Conservation (phyloP, 1,140 invertebrate species). For the Acromyrmex echinatior region DNA sequence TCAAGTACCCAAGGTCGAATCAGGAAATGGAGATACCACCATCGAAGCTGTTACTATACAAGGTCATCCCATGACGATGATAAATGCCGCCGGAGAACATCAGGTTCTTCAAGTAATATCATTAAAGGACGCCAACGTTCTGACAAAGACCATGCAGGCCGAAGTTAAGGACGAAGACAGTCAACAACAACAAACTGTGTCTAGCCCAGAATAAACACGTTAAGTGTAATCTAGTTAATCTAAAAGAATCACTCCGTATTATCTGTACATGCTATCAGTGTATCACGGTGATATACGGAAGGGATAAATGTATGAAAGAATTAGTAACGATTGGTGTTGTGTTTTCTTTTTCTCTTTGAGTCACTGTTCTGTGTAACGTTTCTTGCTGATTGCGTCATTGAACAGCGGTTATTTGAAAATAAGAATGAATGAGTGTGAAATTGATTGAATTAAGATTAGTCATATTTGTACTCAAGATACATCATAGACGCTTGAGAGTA, state of each 20-base stretch:
- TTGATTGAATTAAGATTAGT: conserved; percentile 77
- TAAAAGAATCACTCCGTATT: conserved; percentile 28
- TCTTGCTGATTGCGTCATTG: conserved; percentile 38
- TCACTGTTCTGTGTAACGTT: conserved; percentile 63
- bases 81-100: conserved; percentile 90
- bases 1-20: conserved; percentile 91
- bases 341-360: conserved; percentile 71
- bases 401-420: conserved; percentile 54
- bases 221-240: conserved; percentile 69
- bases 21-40: conserved; percentile 91
- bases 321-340: conserved; percentile 73
- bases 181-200: conserved; percentile 83
- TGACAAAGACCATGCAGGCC: conserved; percentile 92
- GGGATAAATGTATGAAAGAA: conserved; percentile 62
- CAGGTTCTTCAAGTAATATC: conserved; percentile 94
- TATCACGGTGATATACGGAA: conserved; percentile 5
- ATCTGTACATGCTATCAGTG: background rate
- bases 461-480: conserved; percentile 74
- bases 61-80: conserved; percentile 92
- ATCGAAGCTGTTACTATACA: conserved; percentile 89
- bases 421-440: conserved; percentile 66
- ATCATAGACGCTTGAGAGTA: conserved; percentile 68
- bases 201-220: conserved; percentile 84
- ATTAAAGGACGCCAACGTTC: conserved; percentile 92
- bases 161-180: conserved; percentile 87